These are phyloP conservation scores for Hylia prasina DNA, from an alignment of 2,113 vertebrate genomes.

Conservation along the genomic window DNA sequence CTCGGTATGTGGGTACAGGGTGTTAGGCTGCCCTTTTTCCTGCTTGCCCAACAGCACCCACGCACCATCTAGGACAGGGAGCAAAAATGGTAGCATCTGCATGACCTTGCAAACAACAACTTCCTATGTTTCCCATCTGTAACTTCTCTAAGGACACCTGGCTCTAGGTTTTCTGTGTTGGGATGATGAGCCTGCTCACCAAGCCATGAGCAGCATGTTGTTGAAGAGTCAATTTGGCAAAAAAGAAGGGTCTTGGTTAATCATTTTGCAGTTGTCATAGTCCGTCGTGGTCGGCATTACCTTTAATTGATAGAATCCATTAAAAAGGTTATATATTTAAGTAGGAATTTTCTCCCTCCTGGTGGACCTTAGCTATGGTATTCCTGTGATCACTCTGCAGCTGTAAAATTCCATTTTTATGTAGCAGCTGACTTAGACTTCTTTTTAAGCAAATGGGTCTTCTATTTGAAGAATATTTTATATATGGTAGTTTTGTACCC, in stretches of 20 bases:
- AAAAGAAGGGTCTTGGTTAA: neutral
- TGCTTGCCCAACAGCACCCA: neutral
- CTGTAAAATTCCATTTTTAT: neutral
- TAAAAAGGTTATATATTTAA: neutral
- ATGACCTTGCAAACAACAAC: neutral
- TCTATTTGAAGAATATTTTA: neutral
- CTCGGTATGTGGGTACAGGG: neutral
- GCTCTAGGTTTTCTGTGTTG: neutral
- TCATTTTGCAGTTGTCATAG: neutral
- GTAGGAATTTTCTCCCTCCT: neutral
- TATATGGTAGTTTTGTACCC: neutral
- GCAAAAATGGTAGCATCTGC: neutral
- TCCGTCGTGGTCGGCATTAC: rapidly evolving
- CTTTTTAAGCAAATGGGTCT: neutral
- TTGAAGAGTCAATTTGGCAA: neutral
- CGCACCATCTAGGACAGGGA: rapidly evolving
- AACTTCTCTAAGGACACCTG: neutral
- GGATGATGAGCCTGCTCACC: neutral
- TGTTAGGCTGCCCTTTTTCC: neutral
- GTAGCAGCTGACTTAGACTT: neutral
- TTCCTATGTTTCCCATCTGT: neutral
- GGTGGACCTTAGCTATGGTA: neutral
- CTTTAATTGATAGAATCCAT: neutral
- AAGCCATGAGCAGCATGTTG: neutral
- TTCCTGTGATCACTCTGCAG: neutral